Evolutionary conservation across 2,797 vertebrate genomes (phyloP), one percentile per base, ranked within the genome.

Genomic region (Parauchenoglanis ngamensis): DNA sequence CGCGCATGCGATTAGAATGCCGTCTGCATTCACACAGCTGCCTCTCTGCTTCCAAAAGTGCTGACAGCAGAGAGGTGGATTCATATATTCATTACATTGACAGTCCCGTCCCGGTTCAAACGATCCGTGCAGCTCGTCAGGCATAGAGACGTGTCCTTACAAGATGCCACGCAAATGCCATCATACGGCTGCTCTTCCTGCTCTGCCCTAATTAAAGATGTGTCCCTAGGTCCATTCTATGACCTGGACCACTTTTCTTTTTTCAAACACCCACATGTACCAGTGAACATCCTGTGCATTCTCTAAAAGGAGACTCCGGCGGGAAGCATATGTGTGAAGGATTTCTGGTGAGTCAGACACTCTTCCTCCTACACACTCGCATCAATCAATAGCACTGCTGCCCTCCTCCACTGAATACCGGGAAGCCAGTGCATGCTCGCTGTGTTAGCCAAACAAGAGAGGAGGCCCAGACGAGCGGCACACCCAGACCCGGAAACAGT

Each of bases 301-400:
- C 65, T 87, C 52, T 86, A 85, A 76, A 85, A 81, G 76, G 59
- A 52, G 57, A 80, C 72, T 56, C 68, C 63, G 79, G 84, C 80
- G 63, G 86, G 89, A 70, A 89, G 85, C 72, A 81, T 89, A 89
- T 87, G 91, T 85, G 73, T 89, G 86, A 90, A 90, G 91, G 85
- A 90, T 93, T 95, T 93, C 92, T 95, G 94, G 94, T 94, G 95
- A 95, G 94, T 95, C 94, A 95, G 93, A 95, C 92, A 90, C 94
- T 95, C 93, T 93, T 92, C 89, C 94, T 92, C 94, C 94, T 91
- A 94, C 93, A 90, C 92, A 91, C 91, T 92, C 91, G 91, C 94
- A 94, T 94, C 93, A 95, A 96, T 96, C 95, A 94, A 95, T 95
- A 95, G 35, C 75, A 93, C 87, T 90, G 91, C 91, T 91, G 91